phyloP scores from a whole-genome alignment of 1,140 invertebrate species.

The Euwallacea similis region DNA sequence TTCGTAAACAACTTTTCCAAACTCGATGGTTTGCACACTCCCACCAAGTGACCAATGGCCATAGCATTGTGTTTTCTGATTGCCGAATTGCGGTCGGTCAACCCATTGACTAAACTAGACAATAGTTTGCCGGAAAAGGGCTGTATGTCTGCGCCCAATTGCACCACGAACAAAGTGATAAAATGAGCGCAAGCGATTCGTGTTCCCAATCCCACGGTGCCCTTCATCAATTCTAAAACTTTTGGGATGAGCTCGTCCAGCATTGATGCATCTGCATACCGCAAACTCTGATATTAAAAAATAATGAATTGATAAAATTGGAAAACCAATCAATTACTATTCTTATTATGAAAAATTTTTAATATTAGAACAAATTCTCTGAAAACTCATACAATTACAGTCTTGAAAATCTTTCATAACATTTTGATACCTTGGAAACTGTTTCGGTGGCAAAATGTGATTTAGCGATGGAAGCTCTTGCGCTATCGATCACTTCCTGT shows the following conservation, averaged over 20 bases:
- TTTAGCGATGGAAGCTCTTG: conserved; percentile 75
- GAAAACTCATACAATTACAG: too few relatives aligned
- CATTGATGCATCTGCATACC: conserved; percentile 74
- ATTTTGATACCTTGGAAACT: conserved; percentile 68
- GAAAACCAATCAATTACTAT: too few relatives aligned
- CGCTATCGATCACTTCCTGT: conserved; percentile 74
- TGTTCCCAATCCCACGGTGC: conserved; percentile 78
- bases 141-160: conserved; percentile 61
- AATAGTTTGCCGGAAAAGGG: conserved; percentile 77
- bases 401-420: background rate
- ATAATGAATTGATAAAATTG: conserved; percentile 36
- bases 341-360: background rate
- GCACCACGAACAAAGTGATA: conserved; percentile 69
- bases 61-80: conserved; percentile 82
- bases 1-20: conserved; percentile 83
- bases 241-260: conserved; percentile 79
- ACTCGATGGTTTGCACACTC: conserved; percentile 83
- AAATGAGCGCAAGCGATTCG: conserved; percentile 86
- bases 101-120: conserved; percentile 72
- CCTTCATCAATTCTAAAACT: conserved; percentile 80
- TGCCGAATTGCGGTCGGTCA: conserved; percentile 80
- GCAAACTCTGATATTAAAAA: conserved; percentile 67
- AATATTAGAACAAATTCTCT: background rate
- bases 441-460: conserved; percentile 87
- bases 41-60: conserved; percentile 83